phyloP scores from a whole-genome alignment of 2,797 vertebrate species.

The Echiichthys vipera region DNA sequence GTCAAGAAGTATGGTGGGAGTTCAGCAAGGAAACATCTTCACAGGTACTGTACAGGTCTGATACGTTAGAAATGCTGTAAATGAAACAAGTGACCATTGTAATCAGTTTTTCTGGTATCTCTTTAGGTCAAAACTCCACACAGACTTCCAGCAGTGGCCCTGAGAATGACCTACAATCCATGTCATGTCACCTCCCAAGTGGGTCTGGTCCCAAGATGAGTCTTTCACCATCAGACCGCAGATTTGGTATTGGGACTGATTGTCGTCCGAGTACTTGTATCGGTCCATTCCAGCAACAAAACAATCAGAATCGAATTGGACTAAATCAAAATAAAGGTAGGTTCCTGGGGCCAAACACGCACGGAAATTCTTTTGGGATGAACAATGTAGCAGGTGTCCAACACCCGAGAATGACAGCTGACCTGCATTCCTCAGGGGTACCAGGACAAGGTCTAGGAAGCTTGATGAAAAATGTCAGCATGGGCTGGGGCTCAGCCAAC shows the following conservation, averaged over 20 bases:
- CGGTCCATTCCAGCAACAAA: conserved; percentile 87
- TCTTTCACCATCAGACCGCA: conserved; percentile 82
- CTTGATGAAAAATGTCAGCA: conserved; percentile 81
- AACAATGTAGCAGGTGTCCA: conserved; percentile 81
- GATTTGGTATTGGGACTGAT: conserved; percentile 86
- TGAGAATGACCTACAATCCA: conserved; percentile 85
- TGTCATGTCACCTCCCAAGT: conserved; percentile 87
- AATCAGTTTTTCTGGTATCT: conserved; percentile 8
- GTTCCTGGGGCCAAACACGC: conserved; percentile 83
- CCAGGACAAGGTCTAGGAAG: conserved; percentile 83
- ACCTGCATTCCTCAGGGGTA: conserved; percentile 80
- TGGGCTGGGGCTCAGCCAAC: conserved; percentile 87
- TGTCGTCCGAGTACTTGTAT: conserved; percentile 82
- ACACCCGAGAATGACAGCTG: conserved; percentile 83
- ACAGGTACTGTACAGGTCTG: conserved; percentile 80
- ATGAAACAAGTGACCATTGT: neutral
- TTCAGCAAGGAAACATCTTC: conserved; percentile 88
- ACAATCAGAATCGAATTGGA: conserved; percentile 84
- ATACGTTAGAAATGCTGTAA: neutral
- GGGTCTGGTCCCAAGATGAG: conserved; percentile 86
- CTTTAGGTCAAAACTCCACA: conserved; percentile 84
- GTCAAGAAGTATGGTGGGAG: conserved; percentile 87
- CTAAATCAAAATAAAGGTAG: conserved; percentile 85
- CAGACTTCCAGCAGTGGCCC: conserved; percentile 86
- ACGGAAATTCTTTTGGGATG: conserved; percentile 85